These are phyloP conservation scores for Cinclus mexicanus DNA, from an alignment of 2,113 vertebrate genomes.

Conservation along the genomic window DNA sequence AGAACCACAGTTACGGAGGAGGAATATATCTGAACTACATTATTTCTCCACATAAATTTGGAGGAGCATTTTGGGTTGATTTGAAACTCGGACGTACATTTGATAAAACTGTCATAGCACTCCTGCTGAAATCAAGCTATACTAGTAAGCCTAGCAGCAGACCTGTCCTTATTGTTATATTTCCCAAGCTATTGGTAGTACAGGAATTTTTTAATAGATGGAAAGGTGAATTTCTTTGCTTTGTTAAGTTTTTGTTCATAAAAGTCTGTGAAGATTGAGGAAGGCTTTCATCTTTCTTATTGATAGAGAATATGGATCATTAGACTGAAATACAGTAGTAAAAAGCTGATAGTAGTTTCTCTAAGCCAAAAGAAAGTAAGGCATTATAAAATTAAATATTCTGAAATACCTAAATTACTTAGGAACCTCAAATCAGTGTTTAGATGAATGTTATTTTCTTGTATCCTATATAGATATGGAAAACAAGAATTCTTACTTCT, in stretches of 20 bases:
- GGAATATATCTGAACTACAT: neutral
- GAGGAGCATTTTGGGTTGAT: neutral
- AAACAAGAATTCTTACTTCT: neutral
- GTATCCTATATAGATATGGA: neutral
- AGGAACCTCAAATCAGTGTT: neutral
- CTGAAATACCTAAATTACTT: neutral
- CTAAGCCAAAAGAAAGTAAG: neutral
- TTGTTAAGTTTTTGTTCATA: constrained; percentile 13
- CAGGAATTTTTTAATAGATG: neutral
- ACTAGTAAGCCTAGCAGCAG: neutral
- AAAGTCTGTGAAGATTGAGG: neutral
- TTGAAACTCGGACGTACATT: neutral
- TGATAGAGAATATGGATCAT: neutral
- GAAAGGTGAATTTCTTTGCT: neutral
- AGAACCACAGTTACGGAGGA: neutral
- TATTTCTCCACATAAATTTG: neutral
- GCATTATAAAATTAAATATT: neutral
- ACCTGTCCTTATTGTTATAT: neutral
- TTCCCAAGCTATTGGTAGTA: neutral
- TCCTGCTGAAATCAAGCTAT: neutral
- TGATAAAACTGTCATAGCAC: neutral
- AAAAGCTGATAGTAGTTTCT: neutral
- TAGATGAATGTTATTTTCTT: neutral
- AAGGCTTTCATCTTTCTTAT: neutral
- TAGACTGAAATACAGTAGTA: neutral